These are phyloP conservation scores for Coracopsis vasa DNA, from an alignment of 2,113 vertebrate genomes.

Conservation along the genomic window DNA sequence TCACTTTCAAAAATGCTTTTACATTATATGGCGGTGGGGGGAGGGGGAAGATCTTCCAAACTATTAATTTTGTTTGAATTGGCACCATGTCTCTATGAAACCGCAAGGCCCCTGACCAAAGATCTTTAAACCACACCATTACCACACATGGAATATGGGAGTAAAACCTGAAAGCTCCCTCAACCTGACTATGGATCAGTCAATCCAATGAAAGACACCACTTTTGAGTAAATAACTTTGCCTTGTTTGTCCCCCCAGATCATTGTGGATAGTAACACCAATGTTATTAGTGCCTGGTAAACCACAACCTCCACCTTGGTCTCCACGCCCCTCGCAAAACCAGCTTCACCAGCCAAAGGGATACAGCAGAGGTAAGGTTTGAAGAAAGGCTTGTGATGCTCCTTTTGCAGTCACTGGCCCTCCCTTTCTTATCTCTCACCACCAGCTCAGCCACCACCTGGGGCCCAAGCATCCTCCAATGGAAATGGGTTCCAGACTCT, in stretches of 20 bases:
- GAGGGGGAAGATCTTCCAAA: not conserved
- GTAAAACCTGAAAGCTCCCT: not conserved
- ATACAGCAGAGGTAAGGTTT: not conserved
- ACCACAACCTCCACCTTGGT: not conserved
- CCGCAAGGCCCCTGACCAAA: accelerated
- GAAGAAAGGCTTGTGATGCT: not conserved
- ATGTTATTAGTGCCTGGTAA: not conserved
- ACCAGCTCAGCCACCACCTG: not conserved
- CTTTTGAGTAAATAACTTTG: not conserved
- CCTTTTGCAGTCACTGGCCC: not conserved
- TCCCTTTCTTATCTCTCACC: not conserved
- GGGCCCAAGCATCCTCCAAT: not conserved
- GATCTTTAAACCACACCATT: not conserved
- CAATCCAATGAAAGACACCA: not conserved
- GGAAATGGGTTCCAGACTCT: not conserved
- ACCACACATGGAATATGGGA: not conserved
- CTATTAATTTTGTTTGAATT: not conserved
- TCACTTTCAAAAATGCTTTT: not conserved
- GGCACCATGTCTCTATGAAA: not conserved
- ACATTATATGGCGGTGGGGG: not conserved
- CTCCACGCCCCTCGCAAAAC: accelerated
- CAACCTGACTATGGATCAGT: not conserved
- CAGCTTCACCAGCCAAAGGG: not conserved
- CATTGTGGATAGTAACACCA: not conserved
- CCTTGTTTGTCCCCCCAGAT: not conserved